These are phyloP conservation scores for Xestia c-nigrum DNA, from an alignment of 2,888 invertebrate genomes.

Conservation along the genomic window DNA sequence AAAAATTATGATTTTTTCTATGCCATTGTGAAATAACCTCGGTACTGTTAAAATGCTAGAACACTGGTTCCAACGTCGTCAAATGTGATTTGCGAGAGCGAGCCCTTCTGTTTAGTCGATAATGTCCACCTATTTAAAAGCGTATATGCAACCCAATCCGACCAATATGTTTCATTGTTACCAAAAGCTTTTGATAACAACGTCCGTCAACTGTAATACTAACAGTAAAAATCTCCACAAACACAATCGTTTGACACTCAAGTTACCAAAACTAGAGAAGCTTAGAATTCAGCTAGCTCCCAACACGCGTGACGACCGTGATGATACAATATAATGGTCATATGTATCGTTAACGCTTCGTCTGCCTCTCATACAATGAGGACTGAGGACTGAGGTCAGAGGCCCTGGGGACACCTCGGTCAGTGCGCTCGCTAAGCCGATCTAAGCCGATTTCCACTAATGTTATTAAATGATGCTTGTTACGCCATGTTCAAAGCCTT, in stretches of 20 bases:
- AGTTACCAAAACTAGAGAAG: constrained; percentile 39
- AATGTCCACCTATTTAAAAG: too few species aligned
- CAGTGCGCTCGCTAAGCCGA: constrained; percentile 51
- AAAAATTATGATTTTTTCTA: too few species aligned
- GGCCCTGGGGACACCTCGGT: constrained; percentile 41
- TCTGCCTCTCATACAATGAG: constrained; percentile 53
- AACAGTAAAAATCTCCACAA: constrained; percentile 11
- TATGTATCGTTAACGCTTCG: constrained; percentile 51
- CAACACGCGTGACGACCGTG: constrained; percentile 18
- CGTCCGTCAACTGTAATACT: constrained; percentile 1
- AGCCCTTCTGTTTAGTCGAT: background rate
- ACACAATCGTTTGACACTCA: constrained; percentile 10
- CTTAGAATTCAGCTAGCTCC: constrained; percentile 25
- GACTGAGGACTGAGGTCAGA: constrained; percentile 46
- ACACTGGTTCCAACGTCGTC: too few species aligned
- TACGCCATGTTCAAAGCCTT: constrained; percentile 43
- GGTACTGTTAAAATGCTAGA: too few species aligned
- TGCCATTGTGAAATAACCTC: too few species aligned
- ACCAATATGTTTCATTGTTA: constrained; percentile 8
- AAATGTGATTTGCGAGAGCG: too few species aligned
- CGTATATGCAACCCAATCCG: background rate
- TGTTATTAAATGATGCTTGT: constrained; percentile 56
- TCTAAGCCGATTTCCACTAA: constrained; percentile 64
- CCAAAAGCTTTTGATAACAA: background rate
- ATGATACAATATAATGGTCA: constrained; percentile 27